These are phyloP conservation scores for Oreohelix idahoensis DNA, from an alignment of 1,140 invertebrate genomes.

Conservation along the genomic window DNA sequence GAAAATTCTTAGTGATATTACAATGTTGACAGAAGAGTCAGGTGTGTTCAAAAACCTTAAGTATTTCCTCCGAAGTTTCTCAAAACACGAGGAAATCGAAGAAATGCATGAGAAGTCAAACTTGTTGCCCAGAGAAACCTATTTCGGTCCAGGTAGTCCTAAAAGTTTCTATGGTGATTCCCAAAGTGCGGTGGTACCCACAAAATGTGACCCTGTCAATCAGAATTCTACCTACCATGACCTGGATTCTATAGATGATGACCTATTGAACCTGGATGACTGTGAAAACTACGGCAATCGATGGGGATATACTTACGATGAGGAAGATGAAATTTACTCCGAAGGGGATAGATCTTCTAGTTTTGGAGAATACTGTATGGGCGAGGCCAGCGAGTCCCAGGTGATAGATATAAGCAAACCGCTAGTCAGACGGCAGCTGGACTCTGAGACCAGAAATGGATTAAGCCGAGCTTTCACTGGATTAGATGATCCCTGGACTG, in stretches of 20 bases:
- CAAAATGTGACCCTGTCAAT: background rate
- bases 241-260: slow-evolving; percentile 13
- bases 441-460: slow-evolving; percentile 12
- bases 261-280: slow-evolving; percentile 7
- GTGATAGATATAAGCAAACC: slow-evolving; percentile 35
- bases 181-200: background rate
- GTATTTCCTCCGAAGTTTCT: slow-evolving; percentile 36
- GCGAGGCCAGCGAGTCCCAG: slow-evolving; percentile 23
- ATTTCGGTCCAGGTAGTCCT: slow-evolving; percentile 36
- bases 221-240: background rate
- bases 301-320: slow-evolving; percentile 37
- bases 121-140: slow-evolving; percentile 36
- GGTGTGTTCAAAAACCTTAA: slow-evolving; percentile 38
- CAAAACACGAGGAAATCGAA: slow-evolving; percentile 13
- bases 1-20: slow-evolving; percentile 34
- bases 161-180: slow-evolving; percentile 15
- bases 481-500: slow-evolving; percentile 19
- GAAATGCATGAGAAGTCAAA: slow-evolving; percentile 18
- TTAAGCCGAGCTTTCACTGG: slow-evolving; percentile 35
- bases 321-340: slow-evolving; percentile 32
- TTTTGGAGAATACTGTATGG: slow-evolving; percentile 41
- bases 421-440: slow-evolving; percentile 18
- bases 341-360: slow-evolving; percentile 31
- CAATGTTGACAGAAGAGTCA: slow-evolving; percentile 31
- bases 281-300: slow-evolving; percentile 25